Base-by-base conservation (phyloP, 2,797 vertebrate species). In the Pygocentrus nattereri region DNA sequence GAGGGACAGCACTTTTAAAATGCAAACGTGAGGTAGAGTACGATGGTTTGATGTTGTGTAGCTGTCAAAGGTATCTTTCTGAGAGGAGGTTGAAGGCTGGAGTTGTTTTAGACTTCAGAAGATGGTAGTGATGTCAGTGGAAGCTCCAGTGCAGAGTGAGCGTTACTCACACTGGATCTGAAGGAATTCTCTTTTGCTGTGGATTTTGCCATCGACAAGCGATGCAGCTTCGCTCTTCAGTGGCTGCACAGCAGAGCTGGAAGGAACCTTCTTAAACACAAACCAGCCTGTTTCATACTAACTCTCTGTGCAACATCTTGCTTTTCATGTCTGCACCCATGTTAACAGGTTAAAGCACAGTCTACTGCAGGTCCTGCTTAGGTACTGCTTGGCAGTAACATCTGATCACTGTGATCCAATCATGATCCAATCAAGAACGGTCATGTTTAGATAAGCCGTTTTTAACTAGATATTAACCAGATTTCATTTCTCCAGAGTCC, bases 151-250 rank as follows among this genome's bases (percentile, higher is more conserved):
- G 69, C 69, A 73, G 71, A 83, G 72, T 72, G 59, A 47, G 47
- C 70, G 58, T 71, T 82, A 30, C 74, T 71, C 8, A 31, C 72
- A 73, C 52, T 76, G 56, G 80, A 86, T 79, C 77, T 84, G 72
- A 80, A 90, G 90, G 90, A 91, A 92, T 93, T 91, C 91, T 83
- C 80, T 34, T 27, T 27, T 87, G 91, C 91, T 91, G 92, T 91
- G 85, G 81, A 71, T 74, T 88, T 90, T 88, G 88, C 87, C 90
- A 92, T 91, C 92, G 92, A 89, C 90, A 90, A 83, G 85, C 84
- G 68, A 49, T 85, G 83, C 88, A 88, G 90, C 91, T 88, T 91
- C 88, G 85, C 85, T 89, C 92, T 94, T 95, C 93, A 91, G 88
- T 80, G 87, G 88, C 85, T 83, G 85, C 93, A 92, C 91, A 93